Evolutionary conservation across 1,140 invertebrate genomes (phyloP).

Genomic region (Leptonema lineaticorne): DNA sequence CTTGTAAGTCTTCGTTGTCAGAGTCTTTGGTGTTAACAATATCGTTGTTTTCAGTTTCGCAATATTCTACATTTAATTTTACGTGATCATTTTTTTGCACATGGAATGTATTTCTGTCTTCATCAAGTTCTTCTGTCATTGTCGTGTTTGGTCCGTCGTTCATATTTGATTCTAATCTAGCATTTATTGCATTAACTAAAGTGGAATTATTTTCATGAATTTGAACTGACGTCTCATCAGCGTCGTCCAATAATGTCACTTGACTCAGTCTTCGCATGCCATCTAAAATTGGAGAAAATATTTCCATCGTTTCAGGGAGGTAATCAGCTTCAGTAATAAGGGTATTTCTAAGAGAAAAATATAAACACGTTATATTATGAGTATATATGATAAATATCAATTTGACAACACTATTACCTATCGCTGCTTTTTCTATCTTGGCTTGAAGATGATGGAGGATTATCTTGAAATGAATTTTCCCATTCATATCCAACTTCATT

Average conservation of each 20-base stretch:
- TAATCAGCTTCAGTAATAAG: constrained; percentile 53
- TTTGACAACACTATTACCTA: background rate
- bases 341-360: constrained; percentile 45
- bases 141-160: background rate
- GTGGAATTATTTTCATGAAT: constrained; percentile 1
- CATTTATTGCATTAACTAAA: background rate
- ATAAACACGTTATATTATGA: background rate
- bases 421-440: constrained; percentile 1
- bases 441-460: constrained; percentile 5
- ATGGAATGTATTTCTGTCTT: constrained; percentile 13
- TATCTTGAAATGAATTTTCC: constrained; percentile 17
- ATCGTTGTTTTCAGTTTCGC: constrained; percentile 4
- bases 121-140: background rate
- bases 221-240: constrained; percentile 1
- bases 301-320: constrained; percentile 53
- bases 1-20: constrained; percentile 27
- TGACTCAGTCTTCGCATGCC: constrained; percentile 48
- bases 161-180: background rate
- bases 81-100: constrained; percentile 9
- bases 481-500: constrained; percentile 33
- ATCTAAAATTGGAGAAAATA: constrained; percentile 53
- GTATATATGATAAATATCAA: background rate
- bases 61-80: constrained; percentile 21
- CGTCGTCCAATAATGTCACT: constrained; percentile 39
- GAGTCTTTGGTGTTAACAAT: constrained; percentile 26